These are phyloP conservation scores for Notospermus geniculatus DNA, from an alignment of 1,140 invertebrate species.

Conservation along the genomic window DNA sequence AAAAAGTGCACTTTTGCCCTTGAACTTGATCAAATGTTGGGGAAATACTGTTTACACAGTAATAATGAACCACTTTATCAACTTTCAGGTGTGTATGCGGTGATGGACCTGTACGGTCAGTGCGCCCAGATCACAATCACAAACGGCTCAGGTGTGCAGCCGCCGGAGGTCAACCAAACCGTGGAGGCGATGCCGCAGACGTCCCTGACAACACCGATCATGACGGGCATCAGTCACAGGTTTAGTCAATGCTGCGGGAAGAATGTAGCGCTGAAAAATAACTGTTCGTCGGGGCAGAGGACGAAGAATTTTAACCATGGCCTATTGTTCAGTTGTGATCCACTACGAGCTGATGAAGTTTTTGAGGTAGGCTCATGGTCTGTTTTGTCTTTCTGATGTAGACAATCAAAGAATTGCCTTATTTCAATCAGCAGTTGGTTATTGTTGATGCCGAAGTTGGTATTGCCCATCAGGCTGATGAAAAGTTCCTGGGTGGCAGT, in stretches of 20 bases:
- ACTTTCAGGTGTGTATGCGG: constrained; percentile 76
- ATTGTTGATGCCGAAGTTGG: too few relatives aligned
- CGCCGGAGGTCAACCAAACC: constrained; percentile 32
- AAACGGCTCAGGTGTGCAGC: constrained; percentile 36
- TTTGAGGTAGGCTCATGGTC: constrained; percentile 57
- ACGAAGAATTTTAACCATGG: constrained; percentile 63
- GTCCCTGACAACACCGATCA: not conserved
- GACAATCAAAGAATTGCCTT: too few relatives aligned
- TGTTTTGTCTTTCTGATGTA: not conserved
- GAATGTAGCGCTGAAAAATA: constrained; percentile 69
- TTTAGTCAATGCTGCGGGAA: constrained; percentile 69
- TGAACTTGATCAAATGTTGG: too few relatives aligned
- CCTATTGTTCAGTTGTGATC: constrained; percentile 58
- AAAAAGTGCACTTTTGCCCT: too few relatives aligned
- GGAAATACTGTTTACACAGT: too few relatives aligned
- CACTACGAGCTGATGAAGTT: constrained; percentile 58
- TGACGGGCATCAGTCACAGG: constrained; percentile 52
- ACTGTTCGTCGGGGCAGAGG: constrained; percentile 66
- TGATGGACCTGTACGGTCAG: constrained; percentile 91
- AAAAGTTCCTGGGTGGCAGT: too few relatives aligned
- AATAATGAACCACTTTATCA: too few relatives aligned
- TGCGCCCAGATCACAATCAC: constrained; percentile 79
- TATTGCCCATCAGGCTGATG: too few relatives aligned
- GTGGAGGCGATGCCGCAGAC: constrained; percentile 8
- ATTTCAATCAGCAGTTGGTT: too few relatives aligned